Percentiles rank a stretch among this genome's conserved stretches.
Evolutionary conservation across 1,140 invertebrate genomes (phyloP).

Genomic region (Oncopodura yosiiana): DNA sequence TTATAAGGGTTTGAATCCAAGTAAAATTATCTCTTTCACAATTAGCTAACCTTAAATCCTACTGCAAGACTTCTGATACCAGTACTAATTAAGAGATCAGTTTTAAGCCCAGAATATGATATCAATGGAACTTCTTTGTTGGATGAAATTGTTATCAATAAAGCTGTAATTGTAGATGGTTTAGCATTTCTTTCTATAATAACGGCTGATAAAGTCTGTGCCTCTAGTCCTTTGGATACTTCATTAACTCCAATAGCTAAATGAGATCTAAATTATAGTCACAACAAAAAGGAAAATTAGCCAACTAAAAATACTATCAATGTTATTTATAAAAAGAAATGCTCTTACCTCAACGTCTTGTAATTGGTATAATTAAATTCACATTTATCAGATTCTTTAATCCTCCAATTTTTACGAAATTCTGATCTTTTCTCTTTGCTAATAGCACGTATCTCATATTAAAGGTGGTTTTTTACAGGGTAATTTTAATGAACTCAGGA

Average conservation of each 20-base stretch:
- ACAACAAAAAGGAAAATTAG: background rate
- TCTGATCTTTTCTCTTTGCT: slow-evolving; percentile 6
- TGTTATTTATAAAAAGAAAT: background rate
- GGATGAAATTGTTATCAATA: slow-evolving; percentile 29
- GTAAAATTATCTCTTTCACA: no score
- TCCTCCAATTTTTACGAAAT: slow-evolving; percentile 17
- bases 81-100: slow-evolving; percentile 2
- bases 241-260: slow-evolving; percentile 31
- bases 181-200: slow-evolving; percentile 32
- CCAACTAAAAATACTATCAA: background rate
- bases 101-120: slow-evolving; percentile 22
- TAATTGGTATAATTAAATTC: slow-evolving; percentile 17
- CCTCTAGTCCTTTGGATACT: slow-evolving; percentile 23
- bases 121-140: slow-evolving; percentile 26
- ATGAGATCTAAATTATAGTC: slow-evolving; percentile 7
- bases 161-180: slow-evolving; percentile 32
- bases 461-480: slow-evolving; percentile 16
- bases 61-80: slow-evolving; percentile 31
- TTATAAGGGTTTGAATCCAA: no score
- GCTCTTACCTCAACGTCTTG: background rate
- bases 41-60: slow-evolving; percentile 33
- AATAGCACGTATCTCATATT: slow-evolving; percentile 15
- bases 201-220: slow-evolving; percentile 17
- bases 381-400: slow-evolving; percentile 1
- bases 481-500: slow-evolving; percentile 10